Conservation (phyloP, 92 coral and sea anemone genomes). For the Parazoanthus swiftii region DNA sequence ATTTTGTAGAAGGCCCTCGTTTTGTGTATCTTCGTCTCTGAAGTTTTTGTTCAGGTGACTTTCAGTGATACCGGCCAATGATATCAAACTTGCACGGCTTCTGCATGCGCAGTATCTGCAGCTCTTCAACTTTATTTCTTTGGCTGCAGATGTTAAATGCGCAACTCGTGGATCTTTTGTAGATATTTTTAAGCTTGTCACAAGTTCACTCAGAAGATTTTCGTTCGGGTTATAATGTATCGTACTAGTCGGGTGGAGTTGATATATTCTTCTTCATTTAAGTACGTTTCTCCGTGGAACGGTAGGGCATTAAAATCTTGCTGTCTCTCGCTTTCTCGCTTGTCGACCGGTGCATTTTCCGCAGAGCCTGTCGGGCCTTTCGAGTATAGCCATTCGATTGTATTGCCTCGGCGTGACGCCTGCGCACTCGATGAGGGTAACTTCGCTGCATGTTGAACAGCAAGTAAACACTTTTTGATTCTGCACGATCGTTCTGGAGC, state of each 20-base stretch:
- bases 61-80: conserved; percentile 6
- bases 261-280: not conserved
- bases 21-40: not conserved
- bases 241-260: not conserved
- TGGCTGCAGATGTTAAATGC: conserved; percentile 16
- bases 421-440: too few species aligned
- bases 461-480: too few species aligned
- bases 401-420: too few species aligned
- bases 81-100: conserved; percentile 25
- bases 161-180: not conserved
- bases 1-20: not conserved
- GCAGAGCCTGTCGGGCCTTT: too few species aligned
- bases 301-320: not conserved
- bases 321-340: not conserved
- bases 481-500: too few species aligned
- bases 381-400: too few species aligned
- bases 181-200: not conserved
- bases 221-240: not conserved
- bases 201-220: not conserved
- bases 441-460: too few species aligned
- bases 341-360: not conserved
- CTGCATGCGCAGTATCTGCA: not conserved
- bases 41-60: not conserved
- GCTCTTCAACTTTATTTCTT: conserved; percentile 26
- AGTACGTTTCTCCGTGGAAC: not conserved